phyloP scores from a whole-genome alignment of 2,797 vertebrate species.

The Hemibagrus guttatus region DNA sequence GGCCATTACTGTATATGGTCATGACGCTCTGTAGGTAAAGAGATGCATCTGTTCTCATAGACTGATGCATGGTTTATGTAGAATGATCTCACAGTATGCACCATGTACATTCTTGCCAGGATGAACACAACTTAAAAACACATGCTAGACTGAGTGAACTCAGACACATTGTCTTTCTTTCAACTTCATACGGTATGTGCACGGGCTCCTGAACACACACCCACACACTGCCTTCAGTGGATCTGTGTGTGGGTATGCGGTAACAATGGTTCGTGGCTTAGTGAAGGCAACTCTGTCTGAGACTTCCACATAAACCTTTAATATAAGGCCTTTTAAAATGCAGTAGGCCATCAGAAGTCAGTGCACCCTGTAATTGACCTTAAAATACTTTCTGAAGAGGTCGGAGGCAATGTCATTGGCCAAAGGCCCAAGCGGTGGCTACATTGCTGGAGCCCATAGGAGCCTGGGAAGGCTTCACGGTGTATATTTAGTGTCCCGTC shows the following conservation, averaged over 20 bases:
- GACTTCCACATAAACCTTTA: constrained; percentile 81
- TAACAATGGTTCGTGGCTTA: constrained; percentile 76
- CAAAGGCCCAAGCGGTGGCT: constrained; percentile 74
- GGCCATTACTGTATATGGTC: not conserved
- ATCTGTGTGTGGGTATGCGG: constrained; percentile 64
- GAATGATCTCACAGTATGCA: not conserved
- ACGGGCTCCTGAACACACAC: constrained; percentile 35
- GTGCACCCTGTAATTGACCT: constrained; percentile 86
- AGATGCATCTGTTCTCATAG: not conserved
- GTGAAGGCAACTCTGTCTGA: constrained; percentile 70
- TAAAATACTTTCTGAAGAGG: constrained; percentile 85
- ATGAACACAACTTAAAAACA: constrained; percentile 33
- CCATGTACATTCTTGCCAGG: not conserved
- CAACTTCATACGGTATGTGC: constrained; percentile 45
- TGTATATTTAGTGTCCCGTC: constrained; percentile 82
- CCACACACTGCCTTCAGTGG: constrained; percentile 62
- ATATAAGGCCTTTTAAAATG: constrained; percentile 79
- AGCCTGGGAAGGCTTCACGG: constrained; percentile 77
- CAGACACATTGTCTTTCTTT: constrained; percentile 30
- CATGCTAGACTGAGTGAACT: constrained; percentile 45
- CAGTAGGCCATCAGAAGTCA: constrained; percentile 77
- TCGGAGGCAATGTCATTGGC: constrained; percentile 81
- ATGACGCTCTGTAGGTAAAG: not conserved
- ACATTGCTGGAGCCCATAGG: constrained; percentile 69
- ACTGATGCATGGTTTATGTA: not conserved